Percentiles rank a stretch among this genome's conserved stretches.
Conservation (phyloP, 1,140 invertebrate genomes). For the Lysiphlebus fabarum region DNA sequence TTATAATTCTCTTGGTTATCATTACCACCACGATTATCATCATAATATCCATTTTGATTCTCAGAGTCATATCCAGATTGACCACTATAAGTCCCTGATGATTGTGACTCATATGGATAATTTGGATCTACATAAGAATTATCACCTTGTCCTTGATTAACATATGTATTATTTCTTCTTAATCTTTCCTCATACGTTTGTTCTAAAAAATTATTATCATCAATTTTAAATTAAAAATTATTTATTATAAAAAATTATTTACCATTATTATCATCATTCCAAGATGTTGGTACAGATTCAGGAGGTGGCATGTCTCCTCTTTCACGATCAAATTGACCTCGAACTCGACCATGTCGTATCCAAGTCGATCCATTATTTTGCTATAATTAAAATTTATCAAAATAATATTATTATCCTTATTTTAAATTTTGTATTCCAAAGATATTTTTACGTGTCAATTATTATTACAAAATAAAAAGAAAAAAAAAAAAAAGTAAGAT, state of each 20-base stretch:
- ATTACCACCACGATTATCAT: conserved; percentile 2
- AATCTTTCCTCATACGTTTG: conserved; percentile 4
- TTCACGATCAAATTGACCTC: conserved; percentile 1
- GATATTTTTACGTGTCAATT: too few species aligned
- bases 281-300: not conserved
- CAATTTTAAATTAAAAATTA: conserved; percentile 5
- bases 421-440: too few species aligned
- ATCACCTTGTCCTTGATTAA: not conserved
- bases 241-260: not conserved
- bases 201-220: conserved; percentile 5
- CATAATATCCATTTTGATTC: not conserved
- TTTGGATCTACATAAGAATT: conserved; percentile 20
- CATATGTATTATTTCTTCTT: conserved; percentile 9
- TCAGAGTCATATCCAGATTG: conserved; percentile 15
- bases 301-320: conserved; percentile 1
- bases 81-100: conserved; percentile 2
- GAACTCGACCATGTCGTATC: conserved; percentile 17
- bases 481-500: too few species aligned
- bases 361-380: conserved; percentile 10
- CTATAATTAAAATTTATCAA: not conserved
- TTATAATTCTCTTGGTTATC: conserved; percentile 2
- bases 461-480: too few species aligned
- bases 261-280: not conserved
- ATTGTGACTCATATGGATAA: conserved; percentile 25
- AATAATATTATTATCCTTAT: not conserved